Conservation (phyloP, 2,797 vertebrate species). For the Scyliorhinus canicula region DNA sequence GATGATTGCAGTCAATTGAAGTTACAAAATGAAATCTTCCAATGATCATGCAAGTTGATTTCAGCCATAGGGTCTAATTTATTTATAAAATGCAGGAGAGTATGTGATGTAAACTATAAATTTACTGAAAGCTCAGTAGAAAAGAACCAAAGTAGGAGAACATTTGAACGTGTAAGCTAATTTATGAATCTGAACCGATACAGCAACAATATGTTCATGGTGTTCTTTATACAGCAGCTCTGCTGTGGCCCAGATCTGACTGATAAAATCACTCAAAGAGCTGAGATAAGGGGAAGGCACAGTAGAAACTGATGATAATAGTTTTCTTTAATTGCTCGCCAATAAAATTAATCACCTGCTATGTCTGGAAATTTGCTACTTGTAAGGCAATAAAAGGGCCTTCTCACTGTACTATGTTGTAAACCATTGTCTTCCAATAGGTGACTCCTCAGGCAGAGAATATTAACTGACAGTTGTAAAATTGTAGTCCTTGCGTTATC, state of each 20-base stretch:
- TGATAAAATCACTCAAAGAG: conserved; percentile 18
- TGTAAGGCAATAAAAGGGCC: conserved; percentile 22
- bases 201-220: neutral
- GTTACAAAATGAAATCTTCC: neutral
- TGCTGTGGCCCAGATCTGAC: neutral
- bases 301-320: conserved; percentile 18
- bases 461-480: conserved; percentile 16
- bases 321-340: conserved; percentile 32
- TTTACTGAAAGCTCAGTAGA: neutral
- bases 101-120: neutral
- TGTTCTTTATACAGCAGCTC: neutral
- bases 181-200: neutral
- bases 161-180: neutral
- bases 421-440: neutral
- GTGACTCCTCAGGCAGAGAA: neutral
- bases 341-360: conserved; percentile 36
- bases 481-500: neutral
- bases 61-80: neutral
- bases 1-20: neutral
- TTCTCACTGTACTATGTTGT: neutral
- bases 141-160: neutral
- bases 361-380: conserved; percentile 31
- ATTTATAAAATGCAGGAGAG: neutral
- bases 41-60: neutral
- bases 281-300: conserved; percentile 18